These are phyloP conservation scores for Sphenopsis melanotis DNA, from an alignment of 2,797 vertebrate genomes.

Conservation along the genomic window DNA sequence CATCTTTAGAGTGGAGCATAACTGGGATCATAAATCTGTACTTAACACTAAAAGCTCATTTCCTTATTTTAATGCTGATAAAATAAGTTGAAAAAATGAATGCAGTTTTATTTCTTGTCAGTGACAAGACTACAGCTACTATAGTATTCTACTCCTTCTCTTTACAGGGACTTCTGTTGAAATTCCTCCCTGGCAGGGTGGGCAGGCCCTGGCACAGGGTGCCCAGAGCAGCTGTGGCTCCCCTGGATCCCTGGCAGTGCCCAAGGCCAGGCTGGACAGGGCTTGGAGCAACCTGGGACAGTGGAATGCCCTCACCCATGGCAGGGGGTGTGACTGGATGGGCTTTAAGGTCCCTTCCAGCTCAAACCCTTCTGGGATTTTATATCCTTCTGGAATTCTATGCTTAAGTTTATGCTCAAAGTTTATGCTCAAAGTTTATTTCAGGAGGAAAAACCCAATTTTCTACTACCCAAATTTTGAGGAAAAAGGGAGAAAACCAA, in stretches of 20 bases:
- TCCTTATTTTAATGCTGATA: not conserved
- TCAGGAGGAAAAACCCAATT: accelerated
- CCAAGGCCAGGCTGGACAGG: not conserved
- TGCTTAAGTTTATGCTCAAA: not conserved
- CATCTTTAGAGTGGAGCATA: not conserved
- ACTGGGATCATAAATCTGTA: not conserved
- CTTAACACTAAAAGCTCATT: not conserved
- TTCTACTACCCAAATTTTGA: not conserved
- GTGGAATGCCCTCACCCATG: not conserved
- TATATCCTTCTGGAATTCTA: not conserved
- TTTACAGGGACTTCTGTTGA: not conserved
- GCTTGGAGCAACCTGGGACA: not conserved
- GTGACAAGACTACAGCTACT: not conserved
- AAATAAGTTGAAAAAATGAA: not conserved
- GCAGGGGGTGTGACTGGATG: accelerated
- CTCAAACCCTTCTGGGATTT: not conserved
- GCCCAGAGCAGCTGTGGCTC: not conserved
- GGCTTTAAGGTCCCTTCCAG: not conserved
- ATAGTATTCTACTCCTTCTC: not conserved
- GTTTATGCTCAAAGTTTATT: not conserved
- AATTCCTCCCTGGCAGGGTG: accelerated
- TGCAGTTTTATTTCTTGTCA: not conserved
- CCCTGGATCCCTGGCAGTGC: not conserved
- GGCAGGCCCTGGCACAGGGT: not conserved
- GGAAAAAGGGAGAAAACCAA: not conserved